Evolutionary conservation across 2,888 invertebrate genomes (phyloP), one percentile per base, ranked within the genome.

Genomic region (Eledona agricola): DNA sequence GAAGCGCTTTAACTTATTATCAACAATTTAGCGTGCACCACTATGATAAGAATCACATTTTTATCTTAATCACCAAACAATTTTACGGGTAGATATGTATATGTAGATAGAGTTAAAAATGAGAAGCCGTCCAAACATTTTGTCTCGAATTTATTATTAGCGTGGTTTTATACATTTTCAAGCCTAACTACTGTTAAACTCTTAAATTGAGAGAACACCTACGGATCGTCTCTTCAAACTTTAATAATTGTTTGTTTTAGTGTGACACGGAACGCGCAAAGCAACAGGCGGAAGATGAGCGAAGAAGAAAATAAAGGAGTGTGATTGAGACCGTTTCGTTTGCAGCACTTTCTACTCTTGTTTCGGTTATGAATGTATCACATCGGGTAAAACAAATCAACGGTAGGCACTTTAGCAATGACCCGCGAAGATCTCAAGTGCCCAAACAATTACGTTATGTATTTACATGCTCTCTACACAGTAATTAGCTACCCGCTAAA

Each of bases 301-400:
- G 17, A 13, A 42, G n/a, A n/a, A n/a, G n/a, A 37, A 46, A 46
- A 46, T 34, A 46, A 46, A 46, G 46, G 34, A 46, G 25, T 37
- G 49, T 42, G 29, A 42, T 42, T 31, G 37, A 29, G 25, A 37
- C 22, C 29, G 29, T 11, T 38, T 29, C 38, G 25, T 40, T 46
- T 34, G 35, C 26, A n/a, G 11, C 2, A 49, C 37, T 43, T 37
- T 29, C 51, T n/a, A n/a, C 37, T 54, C 43, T 38, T 45, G 29
- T 50, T 31, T 50, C 38, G 45, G 20, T 54, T 37, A 42, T n/a
- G n/a, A n/a, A n/a, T 42, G 37, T 73, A 74, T 73, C 73, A 73
- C 72, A 71, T 72, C 67, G 67, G 68, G 67, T 71, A 62, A 70
- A 72, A 68, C 61, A 70, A 73, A 72, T 66, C 65, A 73, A 72